Conservation (phyloP, 2,888 invertebrate genomes). For the Ceramica pisi region DNA sequence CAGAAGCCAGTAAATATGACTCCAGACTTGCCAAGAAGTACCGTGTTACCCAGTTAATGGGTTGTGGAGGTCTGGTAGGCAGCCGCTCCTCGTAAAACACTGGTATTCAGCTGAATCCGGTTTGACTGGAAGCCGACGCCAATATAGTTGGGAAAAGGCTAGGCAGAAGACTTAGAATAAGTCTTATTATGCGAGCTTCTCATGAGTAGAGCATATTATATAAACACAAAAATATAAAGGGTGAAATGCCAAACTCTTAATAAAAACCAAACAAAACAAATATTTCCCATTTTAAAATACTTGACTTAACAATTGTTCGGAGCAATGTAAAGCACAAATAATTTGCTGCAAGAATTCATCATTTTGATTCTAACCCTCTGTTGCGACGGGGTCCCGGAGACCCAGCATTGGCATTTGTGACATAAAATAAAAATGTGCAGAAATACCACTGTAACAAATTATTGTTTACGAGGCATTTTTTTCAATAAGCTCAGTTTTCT, state of each 20-base stretch:
- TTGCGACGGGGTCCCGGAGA: slow-evolving; percentile 42
- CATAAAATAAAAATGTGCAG: slow-evolving; percentile 51
- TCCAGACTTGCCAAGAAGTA: no score
- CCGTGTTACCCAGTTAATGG: no score
- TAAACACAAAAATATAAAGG: not conserved
- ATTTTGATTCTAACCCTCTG: slow-evolving; percentile 58
- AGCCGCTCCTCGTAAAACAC: no score
- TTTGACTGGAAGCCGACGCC: no score
- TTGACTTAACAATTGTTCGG: slow-evolving; percentile 57
- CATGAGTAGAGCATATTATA: no score
- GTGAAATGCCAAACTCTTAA: not conserved
- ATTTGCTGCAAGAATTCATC: slow-evolving; percentile 54
- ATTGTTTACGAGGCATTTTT: not conserved
- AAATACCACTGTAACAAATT: slow-evolving; percentile 18
- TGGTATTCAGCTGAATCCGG: no score
- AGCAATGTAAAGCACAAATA: slow-evolving; percentile 30
- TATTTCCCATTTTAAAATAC: slow-evolving; percentile 34
- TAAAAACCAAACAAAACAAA: slow-evolving; percentile 27
- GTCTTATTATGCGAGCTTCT: no score
- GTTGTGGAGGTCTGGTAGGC: no score
- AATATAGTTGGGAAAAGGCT: no score
- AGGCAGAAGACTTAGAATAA: no score
- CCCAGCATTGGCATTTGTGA: slow-evolving; percentile 52
- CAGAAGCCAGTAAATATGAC: no score
- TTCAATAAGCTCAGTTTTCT: not conserved